phyloP scores from a whole-genome alignment of 2,888 invertebrate genomes.

The Uropetala carovei region DNA sequence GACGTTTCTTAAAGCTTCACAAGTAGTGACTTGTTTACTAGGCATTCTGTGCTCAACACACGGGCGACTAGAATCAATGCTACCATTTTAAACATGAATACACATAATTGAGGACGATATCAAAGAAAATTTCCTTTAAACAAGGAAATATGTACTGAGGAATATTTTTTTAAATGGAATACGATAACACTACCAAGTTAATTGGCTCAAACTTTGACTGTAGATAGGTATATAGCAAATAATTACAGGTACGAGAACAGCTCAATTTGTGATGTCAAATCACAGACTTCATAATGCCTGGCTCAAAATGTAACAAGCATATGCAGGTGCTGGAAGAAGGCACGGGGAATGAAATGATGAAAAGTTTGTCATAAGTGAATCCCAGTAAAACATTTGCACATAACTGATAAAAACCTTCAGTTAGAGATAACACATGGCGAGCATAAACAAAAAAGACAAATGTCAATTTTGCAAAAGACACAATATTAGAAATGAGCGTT shows the following conservation, averaged over 20 bases:
- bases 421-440: background rate
- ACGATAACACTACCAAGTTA: background rate
- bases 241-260: conserved; percentile 52
- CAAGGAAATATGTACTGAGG: conserved; percentile 34
- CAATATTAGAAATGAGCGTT: background rate
- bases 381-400: background rate
- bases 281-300: background rate
- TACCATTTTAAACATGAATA: background rate
- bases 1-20: conserved; percentile 32
- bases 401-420: background rate
- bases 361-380: background rate
- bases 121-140: background rate
- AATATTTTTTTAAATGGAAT: background rate
- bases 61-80: conserved; percentile 46
- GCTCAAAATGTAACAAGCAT: background rate
- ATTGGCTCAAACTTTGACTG: background rate
- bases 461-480: background rate
- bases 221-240: background rate
- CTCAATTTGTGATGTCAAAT: conserved; percentile 15
- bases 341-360: conserved; percentile 16
- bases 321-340: conserved; percentile 50
- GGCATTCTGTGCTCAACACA: conserved; percentile 22
- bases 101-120: background rate
- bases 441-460: background rate
- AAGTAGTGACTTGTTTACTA: conserved; percentile 51